These are phyloP conservation scores for Archocentrus centrarchus DNA, from an alignment of 2,113 vertebrate genomes.

Conservation along the genomic window DNA sequence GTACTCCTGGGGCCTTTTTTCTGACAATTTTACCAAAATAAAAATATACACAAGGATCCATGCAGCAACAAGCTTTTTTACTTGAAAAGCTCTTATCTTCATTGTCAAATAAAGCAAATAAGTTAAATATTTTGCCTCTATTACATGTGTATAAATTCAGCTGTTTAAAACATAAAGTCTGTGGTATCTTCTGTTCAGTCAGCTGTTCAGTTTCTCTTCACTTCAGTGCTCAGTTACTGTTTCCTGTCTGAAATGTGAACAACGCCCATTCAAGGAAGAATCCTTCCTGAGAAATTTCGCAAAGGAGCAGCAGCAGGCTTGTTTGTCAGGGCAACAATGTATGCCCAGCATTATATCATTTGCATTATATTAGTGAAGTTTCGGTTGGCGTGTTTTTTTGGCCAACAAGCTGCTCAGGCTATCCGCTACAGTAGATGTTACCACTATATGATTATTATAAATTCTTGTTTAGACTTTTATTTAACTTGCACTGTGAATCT, in stretches of 20 bases:
- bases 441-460: constrained; percentile 8
- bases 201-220: background rate
- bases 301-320: background rate
- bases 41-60: background rate
- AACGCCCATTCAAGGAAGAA: background rate
- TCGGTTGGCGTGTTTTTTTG: background rate
- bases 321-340: background rate
- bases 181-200: background rate
- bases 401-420: background rate
- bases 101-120: background rate
- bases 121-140: background rate
- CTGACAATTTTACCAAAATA: background rate
- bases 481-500: constrained; percentile 27
- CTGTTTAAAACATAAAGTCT: background rate
- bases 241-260: background rate
- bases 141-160: background rate
- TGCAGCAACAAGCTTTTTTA: background rate
- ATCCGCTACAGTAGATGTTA: constrained; percentile 2
- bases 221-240: background rate
- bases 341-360: background rate
- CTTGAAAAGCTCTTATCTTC: background rate
- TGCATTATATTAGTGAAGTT: background rate
- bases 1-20: background rate
- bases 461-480: constrained; percentile 13
- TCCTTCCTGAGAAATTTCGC: background rate